Evolutionary conservation across 1,140 invertebrate genomes (phyloP).

Genomic region (Antheraea pernyi): DNA sequence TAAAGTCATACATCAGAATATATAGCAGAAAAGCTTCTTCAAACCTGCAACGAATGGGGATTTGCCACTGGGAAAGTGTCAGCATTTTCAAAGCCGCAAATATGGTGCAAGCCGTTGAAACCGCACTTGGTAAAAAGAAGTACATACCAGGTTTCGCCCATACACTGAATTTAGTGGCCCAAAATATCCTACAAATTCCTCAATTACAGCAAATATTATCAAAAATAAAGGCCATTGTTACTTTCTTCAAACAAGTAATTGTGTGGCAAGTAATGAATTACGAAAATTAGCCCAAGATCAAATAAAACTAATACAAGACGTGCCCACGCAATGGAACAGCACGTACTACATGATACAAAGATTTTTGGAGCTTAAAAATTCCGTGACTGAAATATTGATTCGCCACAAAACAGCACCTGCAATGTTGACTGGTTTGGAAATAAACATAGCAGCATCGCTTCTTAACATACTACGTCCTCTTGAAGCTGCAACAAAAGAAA

Average conservation of each 20-base stretch:
- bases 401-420: constrained; percentile 24
- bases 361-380: constrained; percentile 48
- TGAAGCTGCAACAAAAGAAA: constrained; percentile 59
- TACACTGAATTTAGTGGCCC: too few relatives aligned
- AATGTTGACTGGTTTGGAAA: constrained; percentile 49
- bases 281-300: too few relatives aligned
- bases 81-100: background rate
- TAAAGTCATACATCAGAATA: too few relatives aligned
- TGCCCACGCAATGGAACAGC: constrained; percentile 52
- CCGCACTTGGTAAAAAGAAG: constrained; percentile 58
- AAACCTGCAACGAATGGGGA: too few relatives aligned
- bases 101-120: constrained; percentile 46
- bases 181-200: too few relatives aligned
- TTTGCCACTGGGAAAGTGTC: too few relatives aligned
- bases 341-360: constrained; percentile 58
- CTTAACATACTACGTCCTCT: constrained; percentile 46
- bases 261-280: too few relatives aligned
- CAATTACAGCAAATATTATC: too few relatives aligned
- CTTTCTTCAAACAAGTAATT: too few relatives aligned
- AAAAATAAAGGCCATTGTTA: too few relatives aligned
- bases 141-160: too few relatives aligned
- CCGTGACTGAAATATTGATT: constrained; percentile 32
- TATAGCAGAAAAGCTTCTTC: too few relatives aligned
- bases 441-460: constrained; percentile 40
- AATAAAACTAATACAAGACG: constrained; percentile 24